phyloP scores from a whole-genome alignment of 2,797 vertebrate species.

The Pristis pectinata region DNA sequence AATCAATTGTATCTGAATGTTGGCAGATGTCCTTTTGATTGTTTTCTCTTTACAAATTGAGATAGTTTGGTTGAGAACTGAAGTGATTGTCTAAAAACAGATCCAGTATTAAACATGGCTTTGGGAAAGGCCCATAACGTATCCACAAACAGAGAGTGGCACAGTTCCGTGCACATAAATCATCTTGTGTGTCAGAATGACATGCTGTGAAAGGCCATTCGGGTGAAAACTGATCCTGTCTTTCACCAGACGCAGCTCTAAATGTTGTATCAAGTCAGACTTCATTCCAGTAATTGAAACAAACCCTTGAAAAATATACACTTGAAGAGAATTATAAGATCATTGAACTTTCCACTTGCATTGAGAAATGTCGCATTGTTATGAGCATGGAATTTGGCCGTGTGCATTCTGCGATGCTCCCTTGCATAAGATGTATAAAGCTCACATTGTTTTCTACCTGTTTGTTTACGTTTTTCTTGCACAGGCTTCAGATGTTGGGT shows the following conservation, averaged over 20 bases:
- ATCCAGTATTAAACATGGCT: neutral
- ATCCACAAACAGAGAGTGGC: neutral
- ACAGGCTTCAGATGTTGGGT: neutral
- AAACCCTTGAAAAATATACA: neutral
- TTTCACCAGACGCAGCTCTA: conserved; percentile 10
- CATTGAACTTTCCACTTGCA: neutral
- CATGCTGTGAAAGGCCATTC: neutral
- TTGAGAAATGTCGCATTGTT: neutral
- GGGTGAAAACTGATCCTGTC: conserved; percentile 2
- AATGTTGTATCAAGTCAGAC: neutral
- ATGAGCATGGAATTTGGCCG: neutral
- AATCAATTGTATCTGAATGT: neutral
- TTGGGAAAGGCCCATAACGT: neutral
- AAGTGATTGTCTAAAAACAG: neutral
- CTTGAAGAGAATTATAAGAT: neutral
- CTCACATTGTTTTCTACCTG: neutral
- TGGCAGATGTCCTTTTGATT: neutral
- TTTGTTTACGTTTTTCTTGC: neutral
- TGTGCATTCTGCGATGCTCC: neutral
- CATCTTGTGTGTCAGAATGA: conserved; percentile 4
- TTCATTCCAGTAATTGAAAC: neutral
- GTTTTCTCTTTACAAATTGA: neutral
- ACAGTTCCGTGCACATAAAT: conserved; percentile 15
- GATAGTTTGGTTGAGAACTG: neutral
- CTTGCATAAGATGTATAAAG: neutral